Percentiles rank a stretch among this genome's conserved stretches.
Evolutionary conservation across 2,797 vertebrate species (phyloP).

Genomic region (Lacerta bilineata): DNA sequence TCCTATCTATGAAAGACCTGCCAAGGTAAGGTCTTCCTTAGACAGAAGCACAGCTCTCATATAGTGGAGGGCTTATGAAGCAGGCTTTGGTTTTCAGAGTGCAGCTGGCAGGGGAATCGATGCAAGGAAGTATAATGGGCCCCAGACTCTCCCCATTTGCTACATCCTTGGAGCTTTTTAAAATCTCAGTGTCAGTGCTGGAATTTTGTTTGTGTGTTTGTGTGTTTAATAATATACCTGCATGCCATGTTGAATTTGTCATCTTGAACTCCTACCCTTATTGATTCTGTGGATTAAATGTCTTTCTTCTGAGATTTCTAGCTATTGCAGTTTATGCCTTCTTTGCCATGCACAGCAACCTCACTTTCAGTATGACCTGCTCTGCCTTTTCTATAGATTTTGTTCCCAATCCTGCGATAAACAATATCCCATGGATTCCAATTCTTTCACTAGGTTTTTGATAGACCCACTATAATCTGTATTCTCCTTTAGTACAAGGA

Average conservation of each 20-base stretch:
- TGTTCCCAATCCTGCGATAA: not conserved
- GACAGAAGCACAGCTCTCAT: not conserved
- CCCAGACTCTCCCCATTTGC: not conserved
- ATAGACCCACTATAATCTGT: not conserved
- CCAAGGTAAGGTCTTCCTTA: not conserved
- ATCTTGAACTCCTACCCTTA: not conserved
- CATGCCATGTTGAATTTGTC: not conserved
- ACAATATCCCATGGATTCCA: not conserved
- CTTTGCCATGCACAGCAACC: not conserved
- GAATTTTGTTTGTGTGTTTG: not conserved
- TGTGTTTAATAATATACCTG: not conserved
- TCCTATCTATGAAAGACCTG: not conserved
- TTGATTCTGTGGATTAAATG: not conserved
- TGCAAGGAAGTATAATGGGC: not conserved
- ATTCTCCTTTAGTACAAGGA: not conserved
- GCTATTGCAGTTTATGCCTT: not conserved
- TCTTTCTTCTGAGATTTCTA: not conserved
- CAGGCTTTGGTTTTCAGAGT: not conserved
- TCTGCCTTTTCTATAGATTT: slow-evolving; percentile 11
- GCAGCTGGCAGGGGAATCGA: not conserved
- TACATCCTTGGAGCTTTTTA: not conserved
- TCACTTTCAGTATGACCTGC: not conserved
- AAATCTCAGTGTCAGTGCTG: not conserved
- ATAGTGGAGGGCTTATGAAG: not conserved
- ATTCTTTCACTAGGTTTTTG: not conserved